phyloP scores from a whole-genome alignment of 2,797 vertebrate genomes.

The Dendrocincla tyrannina region DNA sequence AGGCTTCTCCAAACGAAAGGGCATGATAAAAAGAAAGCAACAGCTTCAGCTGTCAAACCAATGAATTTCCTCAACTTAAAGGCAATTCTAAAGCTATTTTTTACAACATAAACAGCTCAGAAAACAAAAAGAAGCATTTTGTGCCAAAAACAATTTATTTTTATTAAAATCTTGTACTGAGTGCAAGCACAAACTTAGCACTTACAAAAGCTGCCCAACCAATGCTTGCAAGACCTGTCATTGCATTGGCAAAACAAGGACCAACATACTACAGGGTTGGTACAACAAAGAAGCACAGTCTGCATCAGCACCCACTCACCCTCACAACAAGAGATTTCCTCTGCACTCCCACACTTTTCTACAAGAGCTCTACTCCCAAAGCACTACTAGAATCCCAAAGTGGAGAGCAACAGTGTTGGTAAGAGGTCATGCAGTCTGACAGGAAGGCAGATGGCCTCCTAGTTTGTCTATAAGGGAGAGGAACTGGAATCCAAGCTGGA shows the following conservation, averaged over 20 bases:
- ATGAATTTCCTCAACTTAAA: background rate
- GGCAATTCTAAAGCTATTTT: background rate
- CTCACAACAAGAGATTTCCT: background rate
- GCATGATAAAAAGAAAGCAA: background rate
- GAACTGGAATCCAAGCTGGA: background rate
- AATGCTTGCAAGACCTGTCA: background rate
- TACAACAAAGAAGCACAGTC: background rate
- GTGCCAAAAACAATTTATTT: background rate
- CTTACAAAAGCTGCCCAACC: background rate
- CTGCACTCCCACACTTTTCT: background rate
- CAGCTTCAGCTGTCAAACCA: background rate
- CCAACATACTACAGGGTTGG: rapidly evolving
- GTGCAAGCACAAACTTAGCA: background rate
- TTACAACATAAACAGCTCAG: background rate
- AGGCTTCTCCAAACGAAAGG: background rate
- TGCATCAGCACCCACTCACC: background rate
- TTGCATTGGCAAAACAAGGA: background rate
- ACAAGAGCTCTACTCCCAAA: background rate
- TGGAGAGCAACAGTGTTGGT: background rate
- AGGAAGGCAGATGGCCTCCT: background rate
- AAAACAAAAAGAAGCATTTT: background rate
- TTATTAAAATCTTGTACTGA: background rate
- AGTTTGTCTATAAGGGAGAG: background rate
- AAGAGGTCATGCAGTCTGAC: background rate
- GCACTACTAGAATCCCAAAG: background rate